phyloP scores from a whole-genome alignment of 2,797 vertebrate genomes.

The Huso huso region DNA sequence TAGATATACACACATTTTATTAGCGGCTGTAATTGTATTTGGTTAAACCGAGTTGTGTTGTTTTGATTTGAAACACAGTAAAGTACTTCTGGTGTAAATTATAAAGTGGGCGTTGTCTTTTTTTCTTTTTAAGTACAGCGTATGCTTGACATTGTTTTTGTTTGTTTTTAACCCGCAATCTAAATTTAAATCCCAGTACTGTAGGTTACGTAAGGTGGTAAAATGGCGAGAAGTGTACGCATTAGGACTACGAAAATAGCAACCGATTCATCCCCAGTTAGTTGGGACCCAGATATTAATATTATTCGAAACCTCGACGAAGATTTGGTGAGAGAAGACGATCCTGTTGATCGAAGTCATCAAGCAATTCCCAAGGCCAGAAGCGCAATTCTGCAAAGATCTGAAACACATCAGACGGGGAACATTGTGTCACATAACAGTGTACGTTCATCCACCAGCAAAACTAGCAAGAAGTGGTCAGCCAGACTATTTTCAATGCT shows the following conservation, averaged over 20 bases:
- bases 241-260: background rate
- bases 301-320: slow-evolving; percentile 11
- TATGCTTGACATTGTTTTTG: too few species aligned
- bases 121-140: too few species aligned
- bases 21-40: too few species aligned
- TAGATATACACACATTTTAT: background rate
- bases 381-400: background rate
- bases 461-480: slow-evolving; percentile 30
- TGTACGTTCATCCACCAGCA: background rate
- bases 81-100: too few species aligned
- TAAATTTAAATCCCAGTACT: too few species aligned
- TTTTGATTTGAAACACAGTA: too few species aligned
- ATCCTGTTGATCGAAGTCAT: background rate
- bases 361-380: background rate
- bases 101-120: too few species aligned
- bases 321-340: slow-evolving; percentile 9
- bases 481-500: slow-evolving; percentile 36
- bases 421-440: slow-evolving; percentile 1
- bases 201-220: background rate
- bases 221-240: slow-evolving; percentile 9
- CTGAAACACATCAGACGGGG: background rate
- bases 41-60: too few species aligned
- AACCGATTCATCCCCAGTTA: background rate
- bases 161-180: too few species aligned
- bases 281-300: background rate